Conservation (phyloP, 2,797 vertebrate genomes). For the Artibeus lituratus region DNA sequence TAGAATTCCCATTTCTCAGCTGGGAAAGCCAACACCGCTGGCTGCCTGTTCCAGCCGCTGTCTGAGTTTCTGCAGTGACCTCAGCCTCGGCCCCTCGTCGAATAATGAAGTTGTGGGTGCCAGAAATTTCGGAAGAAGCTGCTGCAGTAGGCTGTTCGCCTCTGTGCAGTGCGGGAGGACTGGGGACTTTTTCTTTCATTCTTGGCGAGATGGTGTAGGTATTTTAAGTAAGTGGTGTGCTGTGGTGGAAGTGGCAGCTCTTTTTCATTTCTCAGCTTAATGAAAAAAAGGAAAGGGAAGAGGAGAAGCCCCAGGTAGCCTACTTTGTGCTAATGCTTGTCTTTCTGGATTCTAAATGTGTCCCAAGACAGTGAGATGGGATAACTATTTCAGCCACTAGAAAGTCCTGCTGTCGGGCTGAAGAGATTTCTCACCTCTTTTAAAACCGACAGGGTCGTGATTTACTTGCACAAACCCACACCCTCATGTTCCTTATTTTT, state of each 20-base stretch:
- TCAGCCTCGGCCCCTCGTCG: background rate
- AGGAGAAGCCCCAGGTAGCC: conserved; percentile 34
- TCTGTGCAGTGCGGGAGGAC: background rate
- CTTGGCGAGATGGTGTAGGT: conserved; percentile 73
- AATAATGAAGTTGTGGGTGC: conserved; percentile 63
- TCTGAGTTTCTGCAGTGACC: background rate
- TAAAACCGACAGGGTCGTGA: conserved; percentile 32
- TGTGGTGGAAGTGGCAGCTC: conserved; percentile 68
- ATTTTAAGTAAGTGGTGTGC: conserved; percentile 78
- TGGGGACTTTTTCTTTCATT: background rate
- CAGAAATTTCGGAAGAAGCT: conserved; percentile 56
- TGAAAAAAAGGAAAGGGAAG: conserved; percentile 39
- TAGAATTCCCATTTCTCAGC: background rate
- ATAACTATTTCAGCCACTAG: conserved; percentile 71
- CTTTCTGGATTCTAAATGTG: conserved; percentile 68
- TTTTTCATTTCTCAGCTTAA: conserved; percentile 69
- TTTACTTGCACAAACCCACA: conserved; percentile 28
- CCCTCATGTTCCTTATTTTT: background rate
- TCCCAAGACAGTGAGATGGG: conserved; percentile 60
- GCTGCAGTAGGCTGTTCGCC: conserved; percentile 51
- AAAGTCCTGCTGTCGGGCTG: conserved; percentile 49
- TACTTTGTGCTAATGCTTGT: conserved; percentile 47
- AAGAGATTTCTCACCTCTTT: conserved; percentile 63
- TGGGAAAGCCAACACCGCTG: background rate
- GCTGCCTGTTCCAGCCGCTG: background rate